Evolutionary conservation across 2,888 invertebrate species (phyloP).

Genomic region (Zeuzera pyrina): DNA sequence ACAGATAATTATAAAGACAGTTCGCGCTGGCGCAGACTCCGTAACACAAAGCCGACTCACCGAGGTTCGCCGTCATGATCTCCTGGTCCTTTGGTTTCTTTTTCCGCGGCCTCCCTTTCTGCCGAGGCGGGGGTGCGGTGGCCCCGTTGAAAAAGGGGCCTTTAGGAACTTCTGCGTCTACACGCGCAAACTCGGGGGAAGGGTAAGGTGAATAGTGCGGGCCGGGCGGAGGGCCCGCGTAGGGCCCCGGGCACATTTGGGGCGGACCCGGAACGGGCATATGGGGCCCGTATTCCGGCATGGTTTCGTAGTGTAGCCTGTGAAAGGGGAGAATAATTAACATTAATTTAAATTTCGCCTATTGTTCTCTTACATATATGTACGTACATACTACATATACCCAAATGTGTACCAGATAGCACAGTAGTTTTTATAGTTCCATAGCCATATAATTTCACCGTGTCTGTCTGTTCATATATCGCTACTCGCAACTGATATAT

Average conservation of each 20-base stretch:
- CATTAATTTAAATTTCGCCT: too few relatives aligned
- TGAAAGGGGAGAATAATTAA: too few relatives aligned
- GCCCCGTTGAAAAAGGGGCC: slow-evolving; percentile 74
- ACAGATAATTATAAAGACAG: neutral
- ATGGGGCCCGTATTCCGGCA: slow-evolving; percentile 72
- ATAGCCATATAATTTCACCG: too few relatives aligned
- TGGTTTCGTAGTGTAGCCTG: slow-evolving; percentile 67
- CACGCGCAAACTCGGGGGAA: slow-evolving; percentile 72
- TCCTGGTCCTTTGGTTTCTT: slow-evolving; percentile 93
- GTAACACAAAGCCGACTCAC: slow-evolving; percentile 64
- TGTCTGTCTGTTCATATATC: too few relatives aligned
- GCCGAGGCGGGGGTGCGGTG: slow-evolving; percentile 78
- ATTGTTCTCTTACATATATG: too few relatives aligned
- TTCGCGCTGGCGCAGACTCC: slow-evolving; percentile 12
- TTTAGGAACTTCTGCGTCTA: slow-evolving; percentile 61
- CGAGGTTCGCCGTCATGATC: slow-evolving; percentile 87
- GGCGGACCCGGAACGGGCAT: slow-evolving; percentile 73
- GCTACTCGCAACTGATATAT: too few relatives aligned
- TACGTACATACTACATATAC: too few relatives aligned
- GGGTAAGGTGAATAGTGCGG: slow-evolving; percentile 71
- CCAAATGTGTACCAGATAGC: too few relatives aligned
- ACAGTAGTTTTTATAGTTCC: too few relatives aligned
- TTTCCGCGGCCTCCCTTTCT: slow-evolving; percentile 94
- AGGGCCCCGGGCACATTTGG: slow-evolving; percentile 71
- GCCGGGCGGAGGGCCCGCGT: slow-evolving; percentile 58